Evolutionary conservation across 37 sponge, comb jelly and placozoan species (phyloP), one percentile per base, ranked within the genome.

Genomic region (Bolinopsis microptera): DNA sequence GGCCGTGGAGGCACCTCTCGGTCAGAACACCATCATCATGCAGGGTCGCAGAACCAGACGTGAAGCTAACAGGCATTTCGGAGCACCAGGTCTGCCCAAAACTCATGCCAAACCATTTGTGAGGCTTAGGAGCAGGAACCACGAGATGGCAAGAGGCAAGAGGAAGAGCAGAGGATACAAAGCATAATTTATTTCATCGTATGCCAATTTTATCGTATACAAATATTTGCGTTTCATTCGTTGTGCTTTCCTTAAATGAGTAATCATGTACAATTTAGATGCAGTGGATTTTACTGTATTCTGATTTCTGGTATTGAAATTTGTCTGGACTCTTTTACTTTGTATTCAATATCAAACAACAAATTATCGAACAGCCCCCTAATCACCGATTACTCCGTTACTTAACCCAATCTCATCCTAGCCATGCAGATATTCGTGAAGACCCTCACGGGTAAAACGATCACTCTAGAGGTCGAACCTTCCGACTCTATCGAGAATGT

Each of bases 31-130:
- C 38, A 94, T 99, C 24, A 92, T 99, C 0, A 94, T 99, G 35
- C 99, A 99, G 94, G 99, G 97, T 23, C 96, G 95, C 0, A 93
- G 99, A 23, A 96, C 95, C 34, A 96, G 97, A 26, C 93, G 97
- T 35, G 99, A 99, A 41, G 98, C 99, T 1, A 97, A 96, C 76
- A 95, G 94, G 69, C 99, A 99, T 93, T 99, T 99, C 96, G 99
- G 99, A 36, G 96, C 99, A 25, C 99, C 99, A 68, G 99, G 99
- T 68, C 95, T 96, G 8, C 99, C 97, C 37, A 97, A 97, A 94
- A 96, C 96, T 83, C 96, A 96, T 41, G 40, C 99, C 77, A 99
- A 98, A 68, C 99, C 99, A 3, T 97, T 96, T 40, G 96, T 98
- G 28, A 92, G 99, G 32, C 38, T 94, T 27, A 98, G 97, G 94